A percentile compares a stretch with the other conserved stretches of the same genome.
phyloP scores from a whole-genome alignment of 2,888 invertebrate genomes.

The Calameuta pallipes region DNA sequence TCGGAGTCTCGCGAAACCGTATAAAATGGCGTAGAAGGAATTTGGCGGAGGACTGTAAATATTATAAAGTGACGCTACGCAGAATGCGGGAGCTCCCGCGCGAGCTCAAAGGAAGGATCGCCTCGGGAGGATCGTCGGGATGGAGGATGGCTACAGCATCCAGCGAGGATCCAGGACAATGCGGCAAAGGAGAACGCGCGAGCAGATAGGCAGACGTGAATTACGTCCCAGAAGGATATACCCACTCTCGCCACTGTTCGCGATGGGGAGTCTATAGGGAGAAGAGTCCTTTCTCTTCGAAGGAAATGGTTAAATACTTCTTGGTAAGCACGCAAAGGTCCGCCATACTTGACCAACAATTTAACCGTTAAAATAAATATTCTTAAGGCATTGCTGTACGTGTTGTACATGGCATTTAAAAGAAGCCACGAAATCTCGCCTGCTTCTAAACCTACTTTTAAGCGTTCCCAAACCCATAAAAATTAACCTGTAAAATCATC shows the following conservation, averaged over 20 bases:
- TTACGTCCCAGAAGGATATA: slow-evolving; percentile 47
- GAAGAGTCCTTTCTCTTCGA: neutral
- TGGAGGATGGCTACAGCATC: neutral
- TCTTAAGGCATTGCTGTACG: neutral
- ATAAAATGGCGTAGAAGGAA: slow-evolving; percentile 57
- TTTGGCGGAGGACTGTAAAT: slow-evolving; percentile 59
- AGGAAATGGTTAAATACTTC: neutral
- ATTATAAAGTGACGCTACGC: slow-evolving; percentile 58
- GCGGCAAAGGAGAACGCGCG: slow-evolving; percentile 29
- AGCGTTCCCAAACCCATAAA: neutral
- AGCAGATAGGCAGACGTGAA: slow-evolving; percentile 39
- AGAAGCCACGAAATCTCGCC: neutral
- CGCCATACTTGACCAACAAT: neutral
- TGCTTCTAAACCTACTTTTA: neutral
- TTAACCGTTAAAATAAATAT: neutral
- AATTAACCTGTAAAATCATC: neutral
- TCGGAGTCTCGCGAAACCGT: slow-evolving; percentile 24
- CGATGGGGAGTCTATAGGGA: slow-evolving; percentile 40
- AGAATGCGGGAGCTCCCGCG: slow-evolving; percentile 52
- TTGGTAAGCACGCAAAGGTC: neutral
- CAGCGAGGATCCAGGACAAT: slow-evolving; percentile 40
- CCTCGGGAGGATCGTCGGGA: slow-evolving; percentile 12
- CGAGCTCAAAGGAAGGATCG: slow-evolving; percentile 24
- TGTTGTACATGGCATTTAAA: neutral
- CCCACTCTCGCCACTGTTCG: slow-evolving; percentile 44